A percentile compares a stretch with the other conserved stretches of the same genome.
Evolutionary conservation across 2,888 invertebrate genomes (phyloP).

Genomic region (Pandemis heparana): DNA sequence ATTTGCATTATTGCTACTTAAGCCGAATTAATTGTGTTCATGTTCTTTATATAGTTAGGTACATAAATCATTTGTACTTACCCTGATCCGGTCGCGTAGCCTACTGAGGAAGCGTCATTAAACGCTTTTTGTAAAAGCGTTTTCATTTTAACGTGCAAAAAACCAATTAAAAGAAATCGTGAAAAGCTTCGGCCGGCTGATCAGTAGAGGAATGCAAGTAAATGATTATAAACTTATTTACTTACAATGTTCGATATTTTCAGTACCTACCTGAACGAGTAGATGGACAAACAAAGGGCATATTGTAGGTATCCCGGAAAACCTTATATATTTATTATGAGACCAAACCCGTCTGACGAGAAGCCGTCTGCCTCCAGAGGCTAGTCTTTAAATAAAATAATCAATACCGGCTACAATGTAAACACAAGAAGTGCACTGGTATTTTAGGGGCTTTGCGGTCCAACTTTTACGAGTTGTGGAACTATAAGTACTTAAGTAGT

Average conservation of each 20-base stretch:
- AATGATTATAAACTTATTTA: too few relatives aligned
- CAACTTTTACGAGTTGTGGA: constrained; percentile 23
- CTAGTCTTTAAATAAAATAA: constrained; percentile 17
- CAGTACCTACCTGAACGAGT: background rate
- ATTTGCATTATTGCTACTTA: too few relatives aligned
- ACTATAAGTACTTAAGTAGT: constrained; percentile 7
- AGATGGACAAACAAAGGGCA: background rate
- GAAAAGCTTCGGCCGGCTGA: too few relatives aligned
- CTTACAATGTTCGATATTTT: background rate
- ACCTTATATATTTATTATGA: background rate
- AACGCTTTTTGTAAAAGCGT: too few relatives aligned
- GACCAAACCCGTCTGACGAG: background rate
- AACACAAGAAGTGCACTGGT: constrained; percentile 20
- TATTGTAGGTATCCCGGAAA: background rate
- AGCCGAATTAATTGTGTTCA: too few relatives aligned
- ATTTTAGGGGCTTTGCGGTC: constrained; percentile 26
- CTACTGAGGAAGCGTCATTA: too few relatives aligned
- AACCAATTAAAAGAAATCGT: too few relatives aligned
- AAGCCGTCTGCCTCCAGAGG: constrained; percentile 1
- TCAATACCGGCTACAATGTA: constrained; percentile 21
- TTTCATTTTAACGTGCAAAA: too few relatives aligned
- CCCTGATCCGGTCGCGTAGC: too few relatives aligned
- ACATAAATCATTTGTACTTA: too few relatives aligned
- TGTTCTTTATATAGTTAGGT: too few relatives aligned
- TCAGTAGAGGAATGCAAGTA: too few relatives aligned